Percentiles rank a stretch among this genome's conserved stretches.
phyloP scores from a whole-genome alignment of 2,797 vertebrate genomes.

The Alectoris magna region DNA sequence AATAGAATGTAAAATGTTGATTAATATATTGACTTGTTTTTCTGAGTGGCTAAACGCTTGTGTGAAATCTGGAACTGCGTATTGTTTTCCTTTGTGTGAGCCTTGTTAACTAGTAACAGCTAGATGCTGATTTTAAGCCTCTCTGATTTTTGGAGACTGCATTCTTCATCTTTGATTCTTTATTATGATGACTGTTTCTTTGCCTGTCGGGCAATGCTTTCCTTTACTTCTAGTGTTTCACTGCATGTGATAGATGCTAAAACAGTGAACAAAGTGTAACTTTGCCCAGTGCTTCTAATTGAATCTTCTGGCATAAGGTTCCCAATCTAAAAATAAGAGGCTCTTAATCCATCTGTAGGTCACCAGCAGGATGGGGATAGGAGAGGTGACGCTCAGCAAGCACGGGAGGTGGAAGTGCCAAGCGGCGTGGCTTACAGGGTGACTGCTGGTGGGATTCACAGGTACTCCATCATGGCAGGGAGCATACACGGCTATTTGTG shows the following conservation, averaged over 20 bases:
- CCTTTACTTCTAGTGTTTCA: neutral
- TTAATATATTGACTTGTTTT: neutral
- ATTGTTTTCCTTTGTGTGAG: neutral
- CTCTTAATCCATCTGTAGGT: accelerated
- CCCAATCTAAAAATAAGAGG: neutral
- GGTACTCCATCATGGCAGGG: neutral
- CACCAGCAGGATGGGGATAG: too few species aligned
- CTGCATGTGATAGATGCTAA: neutral
- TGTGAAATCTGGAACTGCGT: neutral
- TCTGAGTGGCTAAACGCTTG: neutral
- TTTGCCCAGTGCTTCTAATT: accelerated
- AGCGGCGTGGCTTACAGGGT: accelerated
- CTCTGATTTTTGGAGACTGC: neutral
- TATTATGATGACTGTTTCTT: neutral
- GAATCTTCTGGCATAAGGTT: neutral
- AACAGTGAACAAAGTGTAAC: accelerated
- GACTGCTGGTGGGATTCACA: neutral
- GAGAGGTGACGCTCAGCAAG: accelerated
- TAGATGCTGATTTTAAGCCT: accelerated
- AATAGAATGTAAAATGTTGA: neutral
- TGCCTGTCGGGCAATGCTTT: neutral
- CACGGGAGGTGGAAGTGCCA: neutral
- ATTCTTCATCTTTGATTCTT: neutral
- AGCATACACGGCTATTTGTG: accelerated
- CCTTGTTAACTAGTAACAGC: neutral